phyloP scores from a whole-genome alignment of 53 echinoderm and acorn worm genomes.

The Zoroaster sp. region DNA sequence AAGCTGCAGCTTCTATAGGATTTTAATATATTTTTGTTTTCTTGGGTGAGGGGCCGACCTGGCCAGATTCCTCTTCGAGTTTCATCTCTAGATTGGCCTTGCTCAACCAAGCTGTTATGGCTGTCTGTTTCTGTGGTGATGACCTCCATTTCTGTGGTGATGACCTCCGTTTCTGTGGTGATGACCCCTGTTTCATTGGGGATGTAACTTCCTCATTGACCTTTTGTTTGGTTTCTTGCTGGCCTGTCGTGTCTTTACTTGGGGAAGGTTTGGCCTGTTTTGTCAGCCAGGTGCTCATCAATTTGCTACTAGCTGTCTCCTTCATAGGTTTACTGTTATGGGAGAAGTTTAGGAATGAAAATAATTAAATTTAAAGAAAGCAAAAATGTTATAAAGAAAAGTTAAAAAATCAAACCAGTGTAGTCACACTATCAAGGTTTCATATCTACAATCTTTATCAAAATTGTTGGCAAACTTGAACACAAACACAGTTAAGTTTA shows the following conservation, averaged over 20 bases:
- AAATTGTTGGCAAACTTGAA: too few species aligned
- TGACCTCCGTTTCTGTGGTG: not conserved
- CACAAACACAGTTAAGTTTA: too few species aligned
- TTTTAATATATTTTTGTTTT: slow-evolving; percentile 35
- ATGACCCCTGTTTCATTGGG: not conserved
- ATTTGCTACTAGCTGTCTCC: slow-evolving; percentile 65
- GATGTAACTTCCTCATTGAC: not conserved
- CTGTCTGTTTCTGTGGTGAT: slow-evolving; percentile 41
- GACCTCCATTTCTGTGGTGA: not conserved
- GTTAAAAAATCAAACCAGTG: too few species aligned
- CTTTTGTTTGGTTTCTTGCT: not conserved
- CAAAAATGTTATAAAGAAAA: not conserved
- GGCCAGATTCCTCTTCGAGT: not conserved
- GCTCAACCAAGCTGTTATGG: slow-evolving; percentile 60
- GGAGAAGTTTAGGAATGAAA: too few species aligned
- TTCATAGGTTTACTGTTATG: slow-evolving; percentile 51
- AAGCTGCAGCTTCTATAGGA: not conserved
- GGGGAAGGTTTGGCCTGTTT: slow-evolving; percentile 56
- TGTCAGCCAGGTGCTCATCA: slow-evolving; percentile 78
- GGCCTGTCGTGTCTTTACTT: not conserved
- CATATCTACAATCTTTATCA: too few species aligned
- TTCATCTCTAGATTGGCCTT: slow-evolving; percentile 42
- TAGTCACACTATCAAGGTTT: too few species aligned
- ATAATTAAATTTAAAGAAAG: too few species aligned
- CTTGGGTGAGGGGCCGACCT: slow-evolving; percentile 35